phyloP scores from a whole-genome alignment of 2,888 invertebrate species.

The Drepana falcataria region DNA sequence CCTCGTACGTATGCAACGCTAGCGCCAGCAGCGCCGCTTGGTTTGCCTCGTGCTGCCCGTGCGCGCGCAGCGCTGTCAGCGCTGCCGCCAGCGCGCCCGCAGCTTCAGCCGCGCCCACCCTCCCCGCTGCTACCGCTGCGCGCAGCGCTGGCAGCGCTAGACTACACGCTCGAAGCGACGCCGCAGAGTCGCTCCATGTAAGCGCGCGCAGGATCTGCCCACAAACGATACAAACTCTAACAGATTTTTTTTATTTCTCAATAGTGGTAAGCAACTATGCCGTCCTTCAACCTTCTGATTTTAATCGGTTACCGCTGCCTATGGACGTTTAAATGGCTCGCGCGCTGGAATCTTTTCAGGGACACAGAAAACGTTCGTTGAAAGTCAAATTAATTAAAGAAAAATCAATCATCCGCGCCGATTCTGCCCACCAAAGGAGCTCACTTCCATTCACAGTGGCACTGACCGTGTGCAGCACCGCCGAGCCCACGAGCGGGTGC shows the following conservation, averaged over 20 bases:
- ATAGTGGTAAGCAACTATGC: too few relatives aligned
- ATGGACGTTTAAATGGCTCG: too few relatives aligned
- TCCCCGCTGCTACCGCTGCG: conserved; percentile 77
- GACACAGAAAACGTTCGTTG: too few relatives aligned
- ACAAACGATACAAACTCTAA: too few relatives aligned
- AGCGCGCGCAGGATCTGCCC: conserved; percentile 60
- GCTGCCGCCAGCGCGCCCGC: conserved; percentile 85
- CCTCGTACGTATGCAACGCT: conserved; percentile 81
- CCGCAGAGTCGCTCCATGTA: conserved; percentile 91
- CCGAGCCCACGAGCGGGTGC: conserved; percentile 56
- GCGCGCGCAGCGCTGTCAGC: conserved; percentile 87
- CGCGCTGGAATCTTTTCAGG: too few relatives aligned
- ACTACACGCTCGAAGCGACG: conserved; percentile 88
- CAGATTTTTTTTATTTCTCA: too few relatives aligned
- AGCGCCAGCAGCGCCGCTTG: conserved; percentile 81
- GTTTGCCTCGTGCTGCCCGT: conserved; percentile 94
- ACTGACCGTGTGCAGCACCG: conserved; percentile 49
- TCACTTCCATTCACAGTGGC: too few relatives aligned
- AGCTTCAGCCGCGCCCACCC: conserved; percentile 69
- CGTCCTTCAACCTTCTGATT: too few relatives aligned
- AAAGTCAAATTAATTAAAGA: too few relatives aligned
- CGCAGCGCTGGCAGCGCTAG: conserved; percentile 85
- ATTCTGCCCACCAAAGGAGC: too few relatives aligned
- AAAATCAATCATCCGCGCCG: too few relatives aligned
- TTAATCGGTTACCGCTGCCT: too few relatives aligned